These are phyloP conservation scores for Aegotheles bennettii DNA, from an alignment of 2,113 vertebrate genomes.

Conservation along the genomic window DNA sequence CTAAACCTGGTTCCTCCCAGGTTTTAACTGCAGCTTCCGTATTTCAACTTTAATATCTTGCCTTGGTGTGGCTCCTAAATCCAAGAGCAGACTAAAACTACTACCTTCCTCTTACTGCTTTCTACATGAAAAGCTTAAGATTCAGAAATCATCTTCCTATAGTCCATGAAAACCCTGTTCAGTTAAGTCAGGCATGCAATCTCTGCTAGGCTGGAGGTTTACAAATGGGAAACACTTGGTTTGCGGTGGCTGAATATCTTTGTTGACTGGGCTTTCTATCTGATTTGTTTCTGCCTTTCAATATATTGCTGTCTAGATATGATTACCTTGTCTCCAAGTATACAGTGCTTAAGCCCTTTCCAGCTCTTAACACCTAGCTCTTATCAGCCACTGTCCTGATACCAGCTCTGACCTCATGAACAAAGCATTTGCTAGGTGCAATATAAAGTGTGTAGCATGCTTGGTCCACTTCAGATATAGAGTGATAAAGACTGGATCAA, in stretches of 20 bases:
- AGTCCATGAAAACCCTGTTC: background rate
- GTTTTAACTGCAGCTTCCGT: background rate
- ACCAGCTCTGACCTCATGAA: background rate
- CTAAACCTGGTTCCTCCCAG: background rate
- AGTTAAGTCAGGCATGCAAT: background rate
- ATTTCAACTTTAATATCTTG: background rate
- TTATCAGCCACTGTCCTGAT: background rate
- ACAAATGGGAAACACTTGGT: background rate
- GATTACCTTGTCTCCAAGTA: background rate
- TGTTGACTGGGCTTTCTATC: background rate
- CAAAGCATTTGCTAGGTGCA: background rate
- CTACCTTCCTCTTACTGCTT: background rate
- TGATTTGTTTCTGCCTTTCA: background rate
- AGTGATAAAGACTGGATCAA: rapidly evolving
- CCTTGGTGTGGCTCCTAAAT: background rate
- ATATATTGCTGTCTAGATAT: background rate
- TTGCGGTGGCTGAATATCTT: background rate
- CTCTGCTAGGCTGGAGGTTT: background rate
- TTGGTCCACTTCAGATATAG: background rate
- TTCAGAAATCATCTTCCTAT: background rate
- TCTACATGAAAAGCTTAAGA: background rate
- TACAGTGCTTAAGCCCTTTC: background rate
- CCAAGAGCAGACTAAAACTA: background rate
- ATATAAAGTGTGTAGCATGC: background rate
- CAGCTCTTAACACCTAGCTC: background rate